Base-by-base conservation (phyloP, 2,113 vertebrate genomes). In the Perccottus glenii region DNA sequence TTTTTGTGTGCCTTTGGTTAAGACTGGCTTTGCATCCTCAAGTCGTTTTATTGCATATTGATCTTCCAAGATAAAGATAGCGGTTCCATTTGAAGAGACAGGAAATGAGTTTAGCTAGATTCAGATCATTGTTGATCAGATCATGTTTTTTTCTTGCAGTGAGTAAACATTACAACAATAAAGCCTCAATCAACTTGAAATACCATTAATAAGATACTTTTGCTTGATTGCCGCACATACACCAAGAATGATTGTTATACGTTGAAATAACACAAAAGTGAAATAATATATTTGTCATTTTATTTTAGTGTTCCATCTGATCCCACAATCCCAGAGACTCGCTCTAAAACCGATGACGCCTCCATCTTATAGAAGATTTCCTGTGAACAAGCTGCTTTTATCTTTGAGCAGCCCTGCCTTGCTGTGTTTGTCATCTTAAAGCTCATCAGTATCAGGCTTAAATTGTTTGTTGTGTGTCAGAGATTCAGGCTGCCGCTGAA, bases 381-480 rank as follows among this genome's bases (percentile, higher is more conserved):
- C 46, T 50, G 43, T 2, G 50, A 51, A 33, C 47, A 27, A 11
- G 16, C 44, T 4, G 6, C 45, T 66, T 77, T 79, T 62, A 81
- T 83, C 66, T 71, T 27, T 27, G 19, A 1, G 19, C 5, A n/a
- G 3, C 36, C 11, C 35, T 0, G 19, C 65, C 43, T 16, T 2
- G 5, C 66, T 36, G 51, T 4, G 8, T 50, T 53, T 50, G 4
- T 43, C 15, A 0, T 27, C 77, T 63, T 8, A 3, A n/a, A 64
- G 73, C 49, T 45, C 9, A 46, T 63, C 72, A 49, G 43, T 33
- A 71, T 70, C 33, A 0, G 48, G 5, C 44, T 62, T 48, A 69
- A 76, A 75, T 36, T 53, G 75, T 75, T 67, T 56, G 40, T 64
- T 12, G 60, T 49, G 61, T 67, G 65, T 70, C 69, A 55, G 50